phyloP scores from a whole-genome alignment of 2,888 invertebrate genomes.

The Lepidochrysops patricia region DNA sequence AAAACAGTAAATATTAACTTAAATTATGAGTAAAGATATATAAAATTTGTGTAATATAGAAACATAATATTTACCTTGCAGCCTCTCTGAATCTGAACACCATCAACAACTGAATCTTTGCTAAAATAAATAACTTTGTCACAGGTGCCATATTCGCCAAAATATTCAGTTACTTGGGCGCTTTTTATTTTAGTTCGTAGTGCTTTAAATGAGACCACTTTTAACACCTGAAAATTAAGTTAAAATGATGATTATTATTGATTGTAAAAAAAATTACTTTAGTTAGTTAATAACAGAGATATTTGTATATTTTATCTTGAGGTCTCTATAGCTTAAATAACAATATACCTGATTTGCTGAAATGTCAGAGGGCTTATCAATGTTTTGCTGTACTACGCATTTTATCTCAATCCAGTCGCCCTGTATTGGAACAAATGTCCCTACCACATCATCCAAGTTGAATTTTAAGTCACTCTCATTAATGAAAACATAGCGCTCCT shows the following conservation, averaged over 20 bases:
- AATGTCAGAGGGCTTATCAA: conserved; percentile 62
- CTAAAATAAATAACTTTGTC: conserved; percentile 76
- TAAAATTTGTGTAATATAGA: too few relatives aligned
- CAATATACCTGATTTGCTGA: conserved; percentile 47
- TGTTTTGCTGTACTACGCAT: conserved; percentile 77
- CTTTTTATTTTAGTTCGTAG: conserved; percentile 71
- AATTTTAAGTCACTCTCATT: conserved; percentile 73
- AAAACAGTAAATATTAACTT: too few relatives aligned
- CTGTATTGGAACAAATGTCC: conserved; percentile 78
- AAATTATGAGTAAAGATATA: too few relatives aligned
- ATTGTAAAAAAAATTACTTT: too few relatives aligned
- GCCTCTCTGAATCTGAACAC: conserved; percentile 71
- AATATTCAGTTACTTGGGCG: conserved; percentile 64
- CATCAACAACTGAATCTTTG: conserved; percentile 66
- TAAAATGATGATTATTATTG: too few relatives aligned
- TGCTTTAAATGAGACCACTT: conserved; percentile 75
- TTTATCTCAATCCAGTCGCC: conserved; percentile 82
- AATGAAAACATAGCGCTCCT: conserved; percentile 54
- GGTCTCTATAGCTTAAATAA: not conserved
- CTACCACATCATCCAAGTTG: conserved; percentile 75
- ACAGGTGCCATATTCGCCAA: conserved; percentile 69
- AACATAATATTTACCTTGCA: conserved; percentile 63
- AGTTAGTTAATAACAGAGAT: not conserved
- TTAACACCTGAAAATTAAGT: conserved; percentile 69
- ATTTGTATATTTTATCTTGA: conserved; percentile 18